Conservation (phyloP, 2,888 invertebrate species). For the Apomyelois bistriatella region DNA sequence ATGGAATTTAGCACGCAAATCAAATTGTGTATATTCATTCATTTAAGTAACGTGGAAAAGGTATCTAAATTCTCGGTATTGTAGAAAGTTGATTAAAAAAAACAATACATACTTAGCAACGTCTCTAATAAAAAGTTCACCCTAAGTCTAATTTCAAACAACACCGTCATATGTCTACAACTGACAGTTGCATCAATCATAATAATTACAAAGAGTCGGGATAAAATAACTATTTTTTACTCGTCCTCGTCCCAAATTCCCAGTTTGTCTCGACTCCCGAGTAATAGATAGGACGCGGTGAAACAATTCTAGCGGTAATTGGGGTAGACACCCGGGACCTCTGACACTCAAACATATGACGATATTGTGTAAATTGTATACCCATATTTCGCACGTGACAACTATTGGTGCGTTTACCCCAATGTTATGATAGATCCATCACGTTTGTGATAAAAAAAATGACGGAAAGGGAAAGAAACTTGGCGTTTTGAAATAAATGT, state of each 20-base stretch:
- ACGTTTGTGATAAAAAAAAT: background rate
- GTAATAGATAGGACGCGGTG: slow-evolving; percentile 61
- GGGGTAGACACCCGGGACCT: slow-evolving; percentile 59
- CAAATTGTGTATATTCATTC: no score
- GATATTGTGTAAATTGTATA: slow-evolving; percentile 70
- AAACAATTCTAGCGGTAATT: slow-evolving; percentile 71
- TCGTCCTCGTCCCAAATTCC: slow-evolving; percentile 47
- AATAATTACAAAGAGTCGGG: slow-evolving; percentile 43
- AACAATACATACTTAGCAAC: no score
- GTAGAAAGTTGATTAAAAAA: no score
- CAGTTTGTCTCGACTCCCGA: slow-evolving; percentile 31
- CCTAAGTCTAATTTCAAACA: background rate
- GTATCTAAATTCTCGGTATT: no score
- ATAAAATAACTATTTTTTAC: slow-evolving; percentile 55
- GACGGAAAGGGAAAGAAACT: background rate
- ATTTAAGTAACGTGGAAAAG: no score
- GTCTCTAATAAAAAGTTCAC: background rate
- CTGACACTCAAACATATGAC: slow-evolving; percentile 66
- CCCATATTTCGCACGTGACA: slow-evolving; percentile 51
- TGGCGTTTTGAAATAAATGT: no score
- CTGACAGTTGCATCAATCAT: slow-evolving; percentile 40
- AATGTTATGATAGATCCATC: slow-evolving; percentile 7
- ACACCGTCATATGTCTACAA: slow-evolving; percentile 1
- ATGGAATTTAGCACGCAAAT: no score
- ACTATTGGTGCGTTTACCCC: slow-evolving; percentile 32